Conservation (phyloP, 2,113 vertebrate species). For the Cheirogaleus medius region DNA sequence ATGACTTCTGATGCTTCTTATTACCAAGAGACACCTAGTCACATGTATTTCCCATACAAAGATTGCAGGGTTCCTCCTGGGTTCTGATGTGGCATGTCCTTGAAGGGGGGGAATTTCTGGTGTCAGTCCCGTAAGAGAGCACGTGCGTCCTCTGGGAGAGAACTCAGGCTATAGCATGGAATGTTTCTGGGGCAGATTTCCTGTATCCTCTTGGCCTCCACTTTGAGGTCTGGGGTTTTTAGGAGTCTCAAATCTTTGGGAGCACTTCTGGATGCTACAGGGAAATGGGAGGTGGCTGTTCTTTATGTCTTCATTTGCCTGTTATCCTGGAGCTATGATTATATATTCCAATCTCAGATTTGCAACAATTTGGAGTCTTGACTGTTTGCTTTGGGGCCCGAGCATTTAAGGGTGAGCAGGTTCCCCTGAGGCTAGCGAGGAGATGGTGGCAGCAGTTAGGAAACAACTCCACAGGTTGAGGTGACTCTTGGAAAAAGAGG, state of each 20-base stretch:
- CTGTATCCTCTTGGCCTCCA: not conserved
- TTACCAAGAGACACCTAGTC: not conserved
- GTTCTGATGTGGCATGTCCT: not conserved
- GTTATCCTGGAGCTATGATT: not conserved
- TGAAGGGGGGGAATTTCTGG: not conserved
- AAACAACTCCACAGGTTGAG: no score
- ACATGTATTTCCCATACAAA: no score
- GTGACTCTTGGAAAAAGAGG: not conserved
- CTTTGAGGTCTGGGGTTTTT: not conserved
- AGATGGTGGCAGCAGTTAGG: not conserved
- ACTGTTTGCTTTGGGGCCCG: no score
- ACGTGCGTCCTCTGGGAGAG: not conserved
- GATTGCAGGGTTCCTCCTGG: not conserved
- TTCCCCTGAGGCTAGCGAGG: not conserved
- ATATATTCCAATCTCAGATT: not conserved
- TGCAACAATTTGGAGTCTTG: not conserved
- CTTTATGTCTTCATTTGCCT: not conserved
- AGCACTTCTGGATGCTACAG: not conserved
- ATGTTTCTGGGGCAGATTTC: not conserved
- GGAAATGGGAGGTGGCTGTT: not conserved
- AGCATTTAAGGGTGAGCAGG: not conserved
- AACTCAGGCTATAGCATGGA: not conserved
- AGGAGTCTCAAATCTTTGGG: not conserved
- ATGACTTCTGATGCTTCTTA: not conserved
- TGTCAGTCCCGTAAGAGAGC: no score